These are phyloP conservation scores for Sphaerodactylus townsendi DNA, from an alignment of 2,113 vertebrate species.

Conservation along the genomic window DNA sequence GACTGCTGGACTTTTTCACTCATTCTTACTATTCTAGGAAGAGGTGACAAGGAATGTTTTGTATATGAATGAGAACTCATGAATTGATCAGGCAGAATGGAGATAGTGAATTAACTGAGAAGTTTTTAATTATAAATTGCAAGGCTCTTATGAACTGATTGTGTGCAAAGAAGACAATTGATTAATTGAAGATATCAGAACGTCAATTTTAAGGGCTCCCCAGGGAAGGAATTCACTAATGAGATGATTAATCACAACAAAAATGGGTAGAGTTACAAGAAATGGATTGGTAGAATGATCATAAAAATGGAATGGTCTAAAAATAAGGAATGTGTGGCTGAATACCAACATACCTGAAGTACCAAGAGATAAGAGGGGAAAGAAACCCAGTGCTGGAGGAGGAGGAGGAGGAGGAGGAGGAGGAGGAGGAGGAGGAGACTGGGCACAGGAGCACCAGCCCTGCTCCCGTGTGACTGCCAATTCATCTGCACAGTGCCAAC, in stretches of 20 bases:
- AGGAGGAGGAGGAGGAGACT: no score
- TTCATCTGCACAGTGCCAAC: no score
- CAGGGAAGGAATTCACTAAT: background rate
- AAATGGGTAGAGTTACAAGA: background rate
- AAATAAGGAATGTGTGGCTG: background rate
- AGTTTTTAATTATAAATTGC: background rate
- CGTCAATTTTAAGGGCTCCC: background rate
- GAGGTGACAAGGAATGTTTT: background rate
- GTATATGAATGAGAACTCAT: background rate
- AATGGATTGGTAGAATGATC: background rate
- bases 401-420: no score
- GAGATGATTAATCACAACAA: background rate
- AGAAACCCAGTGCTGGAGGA: no score
- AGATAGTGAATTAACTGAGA: background rate
- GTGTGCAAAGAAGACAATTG: background rate
- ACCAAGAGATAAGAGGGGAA: background rate
- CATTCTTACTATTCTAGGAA: no score
- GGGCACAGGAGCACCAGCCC: no score
- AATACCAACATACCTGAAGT: no score
- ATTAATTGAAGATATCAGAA: background rate
- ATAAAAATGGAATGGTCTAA: background rate
- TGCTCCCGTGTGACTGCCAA: no score
- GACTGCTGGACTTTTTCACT: no score
- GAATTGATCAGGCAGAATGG: background rate
- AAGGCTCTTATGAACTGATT: background rate